phyloP scores from a whole-genome alignment of 2,888 invertebrate genomes.

The Panzeria rudis region DNA sequence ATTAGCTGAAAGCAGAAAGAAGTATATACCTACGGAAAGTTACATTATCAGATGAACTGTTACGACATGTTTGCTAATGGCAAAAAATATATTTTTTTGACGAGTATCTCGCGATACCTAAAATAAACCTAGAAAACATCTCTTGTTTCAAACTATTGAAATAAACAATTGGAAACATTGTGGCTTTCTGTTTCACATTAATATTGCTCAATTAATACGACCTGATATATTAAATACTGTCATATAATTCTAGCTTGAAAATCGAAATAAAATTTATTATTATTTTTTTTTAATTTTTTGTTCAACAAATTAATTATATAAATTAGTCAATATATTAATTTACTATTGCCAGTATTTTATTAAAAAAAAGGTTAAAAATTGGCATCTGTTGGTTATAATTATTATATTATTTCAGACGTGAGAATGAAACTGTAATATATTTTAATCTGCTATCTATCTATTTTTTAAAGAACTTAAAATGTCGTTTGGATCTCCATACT shows the following conservation, averaged over 20 bases:
- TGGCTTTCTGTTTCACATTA: too few species aligned
- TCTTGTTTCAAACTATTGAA: too few species aligned
- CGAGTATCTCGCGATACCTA: too few species aligned
- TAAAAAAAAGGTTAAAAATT: slow-evolving; percentile 29
- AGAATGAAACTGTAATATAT: slow-evolving; percentile 67
- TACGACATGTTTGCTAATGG: too few species aligned
- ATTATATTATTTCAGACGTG: slow-evolving; percentile 32
- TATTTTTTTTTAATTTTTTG: too few species aligned
- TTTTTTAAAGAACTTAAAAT: slow-evolving; percentile 76
- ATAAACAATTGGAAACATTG: too few species aligned
- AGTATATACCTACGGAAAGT: too few species aligned
- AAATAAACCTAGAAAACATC: too few species aligned
- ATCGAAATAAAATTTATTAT: neutral
- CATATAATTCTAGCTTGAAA: neutral
- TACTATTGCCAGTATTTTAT: slow-evolving; percentile 25
- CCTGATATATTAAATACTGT: neutral
- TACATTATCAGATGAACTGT: too few species aligned
- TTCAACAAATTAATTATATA: neutral
- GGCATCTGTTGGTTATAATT: neutral
- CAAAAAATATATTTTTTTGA: too few species aligned
- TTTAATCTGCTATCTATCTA: neutral
- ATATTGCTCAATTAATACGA: neutral
- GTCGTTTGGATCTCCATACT: slow-evolving; percentile 83
- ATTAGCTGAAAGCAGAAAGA: too few species aligned
- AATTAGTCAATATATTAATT: neutral